Percentiles rank a stretch among this genome's conserved stretches.
These are phyloP conservation scores for Poeciliopsis turrubarensis DNA, from an alignment of 2,113 vertebrate genomes.

Conservation along the genomic window DNA sequence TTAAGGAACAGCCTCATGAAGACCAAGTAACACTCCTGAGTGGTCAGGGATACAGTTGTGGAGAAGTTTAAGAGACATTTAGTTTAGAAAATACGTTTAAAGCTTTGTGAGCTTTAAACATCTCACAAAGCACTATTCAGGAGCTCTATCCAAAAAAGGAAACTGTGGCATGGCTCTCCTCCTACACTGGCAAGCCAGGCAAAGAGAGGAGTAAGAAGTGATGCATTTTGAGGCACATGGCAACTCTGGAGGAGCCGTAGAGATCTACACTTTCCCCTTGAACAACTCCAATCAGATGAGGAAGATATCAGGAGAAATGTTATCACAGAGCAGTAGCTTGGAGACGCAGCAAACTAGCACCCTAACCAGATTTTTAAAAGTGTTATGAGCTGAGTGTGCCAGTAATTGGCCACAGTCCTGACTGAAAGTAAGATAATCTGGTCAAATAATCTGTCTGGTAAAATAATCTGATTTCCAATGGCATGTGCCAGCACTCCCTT, in stretches of 20 bases:
- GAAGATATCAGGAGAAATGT: not conserved
- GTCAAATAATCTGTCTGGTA: too few relatives aligned
- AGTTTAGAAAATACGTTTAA: not conserved
- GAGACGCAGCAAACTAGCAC: not conserved
- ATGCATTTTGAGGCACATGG: not conserved
- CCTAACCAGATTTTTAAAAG: not conserved
- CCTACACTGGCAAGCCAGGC: not conserved
- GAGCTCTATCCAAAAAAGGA: not conserved
- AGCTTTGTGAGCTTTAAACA: too few relatives aligned
- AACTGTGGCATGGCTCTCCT: not conserved
- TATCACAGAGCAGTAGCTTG: not conserved
- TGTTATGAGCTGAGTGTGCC: too few relatives aligned
- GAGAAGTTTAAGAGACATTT: not conserved
- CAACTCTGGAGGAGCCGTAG: not conserved
- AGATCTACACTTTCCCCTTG: not conserved
- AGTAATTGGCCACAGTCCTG: not conserved
- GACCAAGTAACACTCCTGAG: not conserved
- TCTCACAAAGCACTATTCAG: not conserved
- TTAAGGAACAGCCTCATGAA: not conserved
- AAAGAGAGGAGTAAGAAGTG: not conserved
- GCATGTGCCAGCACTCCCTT: not conserved
- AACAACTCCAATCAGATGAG: not conserved
- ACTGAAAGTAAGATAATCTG: not conserved
- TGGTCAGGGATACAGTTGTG: not conserved
- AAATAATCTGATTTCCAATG: not conserved